A percentile compares a stretch with the other conserved stretches of the same genome.
phyloP scores from a whole-genome alignment of 2,797 vertebrate species.

The Podargus strigoides region DNA sequence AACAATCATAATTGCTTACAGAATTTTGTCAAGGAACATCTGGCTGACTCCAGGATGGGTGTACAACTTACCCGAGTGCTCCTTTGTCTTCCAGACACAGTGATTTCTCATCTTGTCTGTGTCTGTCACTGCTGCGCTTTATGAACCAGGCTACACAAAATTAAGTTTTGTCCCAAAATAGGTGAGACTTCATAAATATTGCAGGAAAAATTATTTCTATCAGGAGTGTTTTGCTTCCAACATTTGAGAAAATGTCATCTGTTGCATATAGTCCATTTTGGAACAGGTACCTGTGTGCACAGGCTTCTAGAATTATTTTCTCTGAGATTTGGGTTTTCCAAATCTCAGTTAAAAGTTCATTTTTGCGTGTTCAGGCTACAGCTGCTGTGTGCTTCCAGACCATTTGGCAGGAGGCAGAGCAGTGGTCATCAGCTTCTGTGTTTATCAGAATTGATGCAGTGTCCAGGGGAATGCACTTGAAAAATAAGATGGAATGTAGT shows the following conservation, averaged over 20 bases:
- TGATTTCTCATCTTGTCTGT: neutral
- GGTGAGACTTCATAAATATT: neutral
- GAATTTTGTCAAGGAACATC: neutral
- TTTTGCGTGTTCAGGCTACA: neutral
- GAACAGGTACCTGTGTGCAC: neutral
- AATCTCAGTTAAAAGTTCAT: neutral
- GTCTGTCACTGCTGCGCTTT: neutral
- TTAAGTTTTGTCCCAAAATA: neutral
- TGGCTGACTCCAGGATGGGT: neutral
- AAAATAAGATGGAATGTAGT: slow-evolving; percentile 1
- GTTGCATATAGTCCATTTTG: neutral
- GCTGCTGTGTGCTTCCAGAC: neutral
- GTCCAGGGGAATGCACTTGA: neutral
- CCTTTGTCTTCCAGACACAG: neutral
- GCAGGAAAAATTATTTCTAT: neutral
- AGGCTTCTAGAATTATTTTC: neutral
- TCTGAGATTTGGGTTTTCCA: neutral
- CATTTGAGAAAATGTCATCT: neutral
- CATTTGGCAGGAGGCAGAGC: neutral
- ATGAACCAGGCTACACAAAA: neutral
- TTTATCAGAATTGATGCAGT: neutral
- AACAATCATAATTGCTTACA: neutral
- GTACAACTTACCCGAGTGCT: neutral
- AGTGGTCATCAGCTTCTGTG: neutral
- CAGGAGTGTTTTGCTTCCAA: neutral